A percentile compares a stretch with the other conserved stretches of the same genome.
Conservation (phyloP, 2,888 invertebrate genomes). For the Steromphala cineraria region DNA sequence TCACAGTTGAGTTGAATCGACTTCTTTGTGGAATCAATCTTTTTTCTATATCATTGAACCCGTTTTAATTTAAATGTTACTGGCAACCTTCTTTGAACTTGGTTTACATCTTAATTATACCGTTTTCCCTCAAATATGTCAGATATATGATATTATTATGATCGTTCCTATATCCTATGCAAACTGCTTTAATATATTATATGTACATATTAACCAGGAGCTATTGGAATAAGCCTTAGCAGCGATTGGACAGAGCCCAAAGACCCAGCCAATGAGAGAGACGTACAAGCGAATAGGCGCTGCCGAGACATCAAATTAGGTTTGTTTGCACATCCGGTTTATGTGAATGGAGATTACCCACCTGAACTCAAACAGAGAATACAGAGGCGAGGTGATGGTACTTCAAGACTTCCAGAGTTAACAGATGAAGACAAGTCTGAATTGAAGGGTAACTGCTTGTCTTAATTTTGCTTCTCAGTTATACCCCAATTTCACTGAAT, state of each 20-base stretch:
- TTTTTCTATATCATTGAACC: too few relatives aligned
- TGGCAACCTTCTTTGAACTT: too few relatives aligned
- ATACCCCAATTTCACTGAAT: too few relatives aligned
- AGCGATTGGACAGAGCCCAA: constrained; percentile 53
- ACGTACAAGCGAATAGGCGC: constrained; percentile 55
- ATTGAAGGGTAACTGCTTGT: constrained; percentile 50
- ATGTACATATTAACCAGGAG: constrained; percentile 44
- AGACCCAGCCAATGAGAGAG: constrained; percentile 46
- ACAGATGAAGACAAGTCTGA: constrained; percentile 38
- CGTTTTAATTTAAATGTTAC: too few relatives aligned
- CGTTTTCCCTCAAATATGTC: too few relatives aligned
- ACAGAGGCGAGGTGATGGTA: background rate
- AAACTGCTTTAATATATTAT: too few relatives aligned
- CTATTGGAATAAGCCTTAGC: constrained; percentile 57
- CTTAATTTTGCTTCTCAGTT: too few relatives aligned
- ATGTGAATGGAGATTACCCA: constrained; percentile 77
- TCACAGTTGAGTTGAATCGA: too few relatives aligned
- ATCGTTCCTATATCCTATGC: too few relatives aligned
- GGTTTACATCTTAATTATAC: too few relatives aligned
- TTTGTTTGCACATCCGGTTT: constrained; percentile 68
- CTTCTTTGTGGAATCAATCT: too few relatives aligned
- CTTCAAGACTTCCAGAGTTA: constrained; percentile 44
- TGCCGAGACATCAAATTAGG: constrained; percentile 57
- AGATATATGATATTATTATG: too few relatives aligned
- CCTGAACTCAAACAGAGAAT: background rate